These are phyloP conservation scores for Columba guinea DNA, from an alignment of 2,797 vertebrate genomes.

Conservation along the genomic window DNA sequence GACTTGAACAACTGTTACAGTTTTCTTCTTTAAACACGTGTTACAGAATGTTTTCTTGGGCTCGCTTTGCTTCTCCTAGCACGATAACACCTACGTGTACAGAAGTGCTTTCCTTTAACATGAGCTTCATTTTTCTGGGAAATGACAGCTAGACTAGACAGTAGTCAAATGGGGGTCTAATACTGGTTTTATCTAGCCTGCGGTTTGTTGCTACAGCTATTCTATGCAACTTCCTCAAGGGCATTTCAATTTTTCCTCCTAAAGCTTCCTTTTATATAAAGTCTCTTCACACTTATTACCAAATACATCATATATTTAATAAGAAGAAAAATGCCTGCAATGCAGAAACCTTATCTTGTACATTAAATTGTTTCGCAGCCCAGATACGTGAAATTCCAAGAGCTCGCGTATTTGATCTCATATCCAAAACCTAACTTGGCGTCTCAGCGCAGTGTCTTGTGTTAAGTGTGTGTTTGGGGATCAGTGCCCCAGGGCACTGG, in stretches of 20 bases:
- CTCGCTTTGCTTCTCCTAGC: not conserved
- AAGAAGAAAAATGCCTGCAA: constrained; percentile 24
- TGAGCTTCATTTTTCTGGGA: not conserved
- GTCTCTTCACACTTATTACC: not conserved
- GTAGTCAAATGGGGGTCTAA: no score
- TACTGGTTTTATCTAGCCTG: not conserved
- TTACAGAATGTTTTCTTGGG: not conserved
- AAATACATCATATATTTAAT: not conserved
- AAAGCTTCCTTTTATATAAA: not conserved
- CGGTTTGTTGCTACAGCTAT: not conserved
- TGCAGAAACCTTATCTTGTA: constrained; percentile 15
- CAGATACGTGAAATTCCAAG: not conserved
- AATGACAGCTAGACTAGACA: not conserved
- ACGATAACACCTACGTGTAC: rapidly evolving
- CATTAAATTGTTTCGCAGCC: not conserved
- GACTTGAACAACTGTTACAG: not conserved
- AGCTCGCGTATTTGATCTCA: not conserved
- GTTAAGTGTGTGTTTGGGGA: not conserved
- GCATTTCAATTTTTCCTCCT: not conserved
- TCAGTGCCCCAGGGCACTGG: not conserved
- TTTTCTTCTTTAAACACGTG: not conserved
- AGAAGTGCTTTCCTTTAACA: not conserved
- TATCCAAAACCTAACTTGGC: not conserved
- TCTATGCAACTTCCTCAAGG: not conserved
- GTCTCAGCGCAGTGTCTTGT: not conserved